A percentile compares a stretch with the other conserved stretches of the same genome.
Evolutionary conservation across 2,888 invertebrate species (phyloP).

Genomic region (Lagria hirta): DNA sequence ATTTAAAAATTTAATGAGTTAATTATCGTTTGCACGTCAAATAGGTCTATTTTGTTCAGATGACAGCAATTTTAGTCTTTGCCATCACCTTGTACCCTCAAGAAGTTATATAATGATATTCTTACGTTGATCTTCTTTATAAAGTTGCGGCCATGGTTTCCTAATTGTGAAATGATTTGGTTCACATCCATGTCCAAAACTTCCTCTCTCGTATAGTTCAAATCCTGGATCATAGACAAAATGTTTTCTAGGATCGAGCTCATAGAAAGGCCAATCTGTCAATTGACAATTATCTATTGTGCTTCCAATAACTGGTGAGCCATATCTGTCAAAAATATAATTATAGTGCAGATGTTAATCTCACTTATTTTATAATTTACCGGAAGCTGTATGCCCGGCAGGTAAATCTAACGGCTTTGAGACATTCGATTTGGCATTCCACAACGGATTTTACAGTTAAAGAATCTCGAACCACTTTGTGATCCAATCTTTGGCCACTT

Average conservation of each 20-base stretch:
- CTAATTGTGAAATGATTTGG: conserved; percentile 59
- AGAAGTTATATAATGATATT: conserved; percentile 2
- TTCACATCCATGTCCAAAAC: conserved; percentile 81
- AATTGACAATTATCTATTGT: conserved; percentile 74
- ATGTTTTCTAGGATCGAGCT: conserved; percentile 63
- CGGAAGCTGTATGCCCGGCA: conserved; percentile 80
- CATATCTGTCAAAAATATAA: conserved; percentile 59
- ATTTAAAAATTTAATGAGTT: neutral
- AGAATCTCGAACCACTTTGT: conserved; percentile 65
- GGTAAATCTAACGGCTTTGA: conserved; percentile 70
- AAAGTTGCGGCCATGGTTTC: too few species aligned
- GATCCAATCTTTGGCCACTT: conserved; percentile 69
- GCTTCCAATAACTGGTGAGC: conserved; percentile 65
- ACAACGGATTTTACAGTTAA: conserved; percentile 70
- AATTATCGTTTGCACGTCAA: neutral
- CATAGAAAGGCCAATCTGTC: conserved; percentile 70
- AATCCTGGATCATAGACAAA: conserved; percentile 65
- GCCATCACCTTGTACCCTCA: neutral
- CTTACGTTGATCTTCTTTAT: conserved; percentile 49
- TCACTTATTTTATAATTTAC: conserved; percentile 47
- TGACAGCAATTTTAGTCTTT: neutral
- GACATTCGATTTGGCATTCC: conserved; percentile 79
- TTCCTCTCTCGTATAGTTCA: conserved; percentile 78
- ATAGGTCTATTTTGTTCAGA: neutral
- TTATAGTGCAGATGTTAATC: neutral